phyloP scores from a whole-genome alignment of 2,113 vertebrate species.

The Suncus etruscus region DNA sequence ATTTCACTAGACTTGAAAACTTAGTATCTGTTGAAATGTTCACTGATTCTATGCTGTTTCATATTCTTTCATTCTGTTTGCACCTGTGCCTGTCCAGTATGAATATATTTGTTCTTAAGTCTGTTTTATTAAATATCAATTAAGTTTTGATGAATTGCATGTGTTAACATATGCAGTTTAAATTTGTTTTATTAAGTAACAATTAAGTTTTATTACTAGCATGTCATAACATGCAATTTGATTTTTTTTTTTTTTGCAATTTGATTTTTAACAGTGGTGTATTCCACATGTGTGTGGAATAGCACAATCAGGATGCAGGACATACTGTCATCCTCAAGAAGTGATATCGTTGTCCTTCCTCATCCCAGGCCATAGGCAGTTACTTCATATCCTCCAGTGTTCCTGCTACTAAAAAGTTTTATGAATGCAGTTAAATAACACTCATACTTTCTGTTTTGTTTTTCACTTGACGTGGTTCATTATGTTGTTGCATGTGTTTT shows the following conservation, averaged over 20 bases:
- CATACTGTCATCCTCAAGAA: neutral
- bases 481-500: neutral
- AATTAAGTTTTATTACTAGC: too few species aligned
- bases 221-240: too few species aligned
- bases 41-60: neutral
- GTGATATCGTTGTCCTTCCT: neutral
- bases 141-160: neutral
- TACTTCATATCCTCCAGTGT: neutral
- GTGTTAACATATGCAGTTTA: neutral
- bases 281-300: neutral
- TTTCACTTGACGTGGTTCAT: neutral
- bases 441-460: neutral
- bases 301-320: neutral
- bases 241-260: too few species aligned
- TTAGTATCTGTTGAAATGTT: neutral
- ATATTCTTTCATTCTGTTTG: neutral
- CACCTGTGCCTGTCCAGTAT: neutral
- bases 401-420: neutral
- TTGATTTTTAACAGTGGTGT: neutral
- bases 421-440: neutral
- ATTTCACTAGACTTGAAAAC: neutral
- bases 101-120: conserved; percentile 27
- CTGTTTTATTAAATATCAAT: neutral
- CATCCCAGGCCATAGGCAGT: neutral
- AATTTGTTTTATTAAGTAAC: too few species aligned